Evolutionary conservation across 2,797 vertebrate genomes (phyloP).

Genomic region (Sebastes itinus): DNA sequence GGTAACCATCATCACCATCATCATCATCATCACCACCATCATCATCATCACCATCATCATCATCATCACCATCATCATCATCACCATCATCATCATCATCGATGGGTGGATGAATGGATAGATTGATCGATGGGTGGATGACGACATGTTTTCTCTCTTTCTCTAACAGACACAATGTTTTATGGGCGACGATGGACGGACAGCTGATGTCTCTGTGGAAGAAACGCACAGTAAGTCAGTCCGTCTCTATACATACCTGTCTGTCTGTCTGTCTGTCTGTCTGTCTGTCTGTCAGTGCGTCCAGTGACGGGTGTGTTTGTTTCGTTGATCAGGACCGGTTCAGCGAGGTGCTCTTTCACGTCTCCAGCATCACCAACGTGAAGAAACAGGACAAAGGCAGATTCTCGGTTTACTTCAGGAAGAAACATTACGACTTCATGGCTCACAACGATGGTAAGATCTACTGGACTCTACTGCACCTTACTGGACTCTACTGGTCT

Average conservation of each 20-base stretch:
- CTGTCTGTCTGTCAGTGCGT: neutral
- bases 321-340: slow-evolving; percentile 71
- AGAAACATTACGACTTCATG: slow-evolving; percentile 85
- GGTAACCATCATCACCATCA: slow-evolving; percentile 52
- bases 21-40: neutral
- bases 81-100: neutral
- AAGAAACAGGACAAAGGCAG: slow-evolving; percentile 69
- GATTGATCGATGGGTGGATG: too few relatives aligned
- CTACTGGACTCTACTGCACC: neutral
- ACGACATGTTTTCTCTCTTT: neutral
- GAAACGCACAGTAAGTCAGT: slow-evolving; percentile 79
- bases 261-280: too few relatives aligned
- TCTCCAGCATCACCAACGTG: slow-evolving; percentile 80
- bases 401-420: slow-evolving; percentile 79
- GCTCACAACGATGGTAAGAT: slow-evolving; percentile 77
- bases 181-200: slow-evolving; percentile 81
- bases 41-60: too few relatives aligned
- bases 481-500: neutral
- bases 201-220: slow-evolving; percentile 83
- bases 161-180: slow-evolving; percentile 75
- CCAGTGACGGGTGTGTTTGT: neutral
- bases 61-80: too few relatives aligned
- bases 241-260: neutral
- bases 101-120: neutral
- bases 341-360: slow-evolving; percentile 81